These are phyloP conservation scores for Napeogenes inachia DNA, from an alignment of 2,888 invertebrate genomes.

Conservation along the genomic window DNA sequence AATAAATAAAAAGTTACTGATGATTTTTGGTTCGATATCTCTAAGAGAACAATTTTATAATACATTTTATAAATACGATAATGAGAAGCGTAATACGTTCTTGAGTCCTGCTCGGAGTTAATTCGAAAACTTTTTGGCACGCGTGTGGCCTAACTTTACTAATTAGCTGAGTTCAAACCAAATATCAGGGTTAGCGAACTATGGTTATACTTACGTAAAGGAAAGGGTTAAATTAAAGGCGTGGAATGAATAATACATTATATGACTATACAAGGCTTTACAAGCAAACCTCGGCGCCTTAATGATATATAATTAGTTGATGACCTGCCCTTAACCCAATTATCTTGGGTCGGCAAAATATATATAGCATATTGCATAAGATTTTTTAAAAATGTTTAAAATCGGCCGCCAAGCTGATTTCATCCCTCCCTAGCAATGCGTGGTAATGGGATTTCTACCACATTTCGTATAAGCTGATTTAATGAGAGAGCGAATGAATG, in stretches of 20 bases:
- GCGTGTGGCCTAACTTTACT: conserved; percentile 30
- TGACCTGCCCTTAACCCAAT: too few relatives aligned
- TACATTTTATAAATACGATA: background rate
- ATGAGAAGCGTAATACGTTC: conserved; percentile 5
- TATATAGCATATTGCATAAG: too few relatives aligned
- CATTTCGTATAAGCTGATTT: too few relatives aligned
- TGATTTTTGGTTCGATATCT: background rate
- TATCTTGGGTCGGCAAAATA: too few relatives aligned
- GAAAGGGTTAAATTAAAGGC: background rate
- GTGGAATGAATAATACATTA: background rate
- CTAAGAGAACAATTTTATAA: background rate
- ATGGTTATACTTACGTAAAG: conserved; percentile 7
- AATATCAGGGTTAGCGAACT: conserved; percentile 17
- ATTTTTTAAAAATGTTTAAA: too few relatives aligned
- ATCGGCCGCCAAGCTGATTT: too few relatives aligned
- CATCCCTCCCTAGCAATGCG: too few relatives aligned
- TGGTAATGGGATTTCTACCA: too few relatives aligned
- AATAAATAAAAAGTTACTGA: background rate
- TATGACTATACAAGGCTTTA: background rate
- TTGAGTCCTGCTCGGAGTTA: conserved; percentile 7
- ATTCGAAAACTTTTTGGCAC: conserved; percentile 24
- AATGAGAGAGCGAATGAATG: too few relatives aligned
- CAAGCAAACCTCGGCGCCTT: background rate
- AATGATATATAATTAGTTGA: background rate
- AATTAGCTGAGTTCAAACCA: conserved; percentile 33